Conservation (phyloP, 2,113 vertebrate genomes). For the Pangasianodon hypophthalmus region DNA sequence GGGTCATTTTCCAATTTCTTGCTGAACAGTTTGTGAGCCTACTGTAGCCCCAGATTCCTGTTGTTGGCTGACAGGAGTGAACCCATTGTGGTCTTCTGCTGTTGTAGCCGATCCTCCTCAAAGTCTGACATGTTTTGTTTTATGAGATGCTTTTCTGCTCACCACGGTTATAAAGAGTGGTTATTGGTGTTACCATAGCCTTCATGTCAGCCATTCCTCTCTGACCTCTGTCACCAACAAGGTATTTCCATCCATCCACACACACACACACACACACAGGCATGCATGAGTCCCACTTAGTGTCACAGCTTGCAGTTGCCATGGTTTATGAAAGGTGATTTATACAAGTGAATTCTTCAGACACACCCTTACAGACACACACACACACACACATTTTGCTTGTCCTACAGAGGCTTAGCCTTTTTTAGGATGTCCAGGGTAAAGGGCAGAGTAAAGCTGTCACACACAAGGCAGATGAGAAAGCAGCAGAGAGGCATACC, state of each 20-base stretch:
- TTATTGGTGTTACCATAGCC: not conserved
- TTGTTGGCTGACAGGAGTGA: not conserved
- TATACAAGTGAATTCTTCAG: conserved; percentile 22
- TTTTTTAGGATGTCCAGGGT: conserved; percentile 16
- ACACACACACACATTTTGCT: conserved; percentile 17
- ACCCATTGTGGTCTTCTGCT: not conserved
- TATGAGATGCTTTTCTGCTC: not conserved
- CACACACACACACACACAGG: conserved; percentile 28
- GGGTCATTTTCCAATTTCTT: not conserved
- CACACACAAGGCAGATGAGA: not conserved
- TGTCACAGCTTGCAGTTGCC: conserved; percentile 47
- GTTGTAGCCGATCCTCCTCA: not conserved
- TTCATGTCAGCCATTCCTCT: not conserved
- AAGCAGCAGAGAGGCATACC: not conserved
- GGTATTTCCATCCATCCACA: conserved; percentile 5
- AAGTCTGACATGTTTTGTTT: not conserved
- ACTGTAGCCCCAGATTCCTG: not conserved
- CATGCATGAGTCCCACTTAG: conserved; percentile 18
- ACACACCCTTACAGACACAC: conserved; percentile 31
- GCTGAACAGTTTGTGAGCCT: not conserved
- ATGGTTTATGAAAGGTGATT: conserved; percentile 13
- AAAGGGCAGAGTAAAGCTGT: not conserved
- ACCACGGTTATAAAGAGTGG: not conserved
- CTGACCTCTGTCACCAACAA: not conserved
- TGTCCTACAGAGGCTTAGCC: not conserved